Evolutionary conservation across 2,113 vertebrate species (phyloP), one percentile per base, ranked within the genome.

Genomic region (Caranx melampygus): DNA sequence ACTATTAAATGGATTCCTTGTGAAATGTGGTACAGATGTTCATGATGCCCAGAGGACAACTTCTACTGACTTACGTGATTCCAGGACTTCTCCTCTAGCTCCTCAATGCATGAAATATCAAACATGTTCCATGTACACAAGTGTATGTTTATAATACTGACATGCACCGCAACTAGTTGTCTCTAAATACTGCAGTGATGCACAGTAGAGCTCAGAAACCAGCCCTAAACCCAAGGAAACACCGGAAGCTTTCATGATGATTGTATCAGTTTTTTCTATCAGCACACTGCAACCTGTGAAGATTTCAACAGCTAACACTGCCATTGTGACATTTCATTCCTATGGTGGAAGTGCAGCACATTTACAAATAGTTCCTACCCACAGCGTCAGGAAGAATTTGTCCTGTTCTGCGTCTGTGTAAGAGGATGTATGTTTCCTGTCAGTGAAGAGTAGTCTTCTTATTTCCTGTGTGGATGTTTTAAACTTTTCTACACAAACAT

Each of bases 401-500:
- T 87, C 66, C 75, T 88, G 62, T 83, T 37, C 74, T 63, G 57
- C 11, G 31, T 80, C 68, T 76, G 72, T 66, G 62, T 67, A 55
- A 84, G 75, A 88, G 87, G 88, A 91, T 80, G 74, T 83, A 74
- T 82, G 83, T 89, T 91, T 92, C 87, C 91, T 91, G 89, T 87
- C 81, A 72, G 3, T 40, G 75, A 89, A 74, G 79, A 85, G 82
- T 14, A 65, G 51, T 75, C 82, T 14, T 87, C 84, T 74, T 86
- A 80, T 91, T 93, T 93, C 89, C 91, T 89, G 79, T 84, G 81
- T 85, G 90, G 86, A 89, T 88, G 83, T 92, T 92, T 91, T 58
- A 89, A 80, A 82, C 70, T 34, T 87, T 88, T 90, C 85, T 89
- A 79, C 84, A 76, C 86, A 91, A 94, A 94, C 90, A 91, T 94